Base-by-base conservation (phyloP, 2,797 vertebrate species). In the Propithecus perrieri region DNA sequence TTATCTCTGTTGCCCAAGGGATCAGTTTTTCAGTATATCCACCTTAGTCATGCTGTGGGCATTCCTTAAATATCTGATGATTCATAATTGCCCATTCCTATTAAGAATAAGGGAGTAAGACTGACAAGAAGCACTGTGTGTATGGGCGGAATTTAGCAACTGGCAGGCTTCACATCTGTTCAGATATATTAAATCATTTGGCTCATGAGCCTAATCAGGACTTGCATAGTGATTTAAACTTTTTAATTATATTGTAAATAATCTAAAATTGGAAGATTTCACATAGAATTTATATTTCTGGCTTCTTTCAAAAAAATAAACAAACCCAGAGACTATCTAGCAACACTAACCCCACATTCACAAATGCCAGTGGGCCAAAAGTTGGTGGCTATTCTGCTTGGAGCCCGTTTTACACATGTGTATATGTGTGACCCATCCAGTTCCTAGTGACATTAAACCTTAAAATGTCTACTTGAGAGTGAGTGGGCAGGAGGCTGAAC, bases 61-160 rank as follows among this genome's bases (percentile, higher is more conserved):
- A 79, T 63, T 92, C 71, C 46, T 89, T 69, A 95, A 93, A 86
- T 75, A 86, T 57, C 33, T 92, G 43, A 50, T 89, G 63, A 97
- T 28, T 95, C 65, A 75, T 24, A 92, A 48, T 41, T 95, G n/a
- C 59, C 63, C n/a, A 84, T 46, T 93, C 22, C 59, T 75, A 92
- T 75, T 96, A 86, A 89, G 84, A 35, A 81, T 57, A 78, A 83
- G 63, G 24, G 63, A 89, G 10, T 94, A 81, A 91, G 26, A 53
- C 63, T 78, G 48, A 72, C 28, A 67, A 85, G 33, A 91, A 85
- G 33, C 35, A 83, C 20, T 87, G 11, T 48, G 33, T 33, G 79
- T 35, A 22, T 72, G 57, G 14, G 30, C 46, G 7, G 71, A 94
- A 96, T 78, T 92, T 85, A 85, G 61, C 83, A 92, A 81, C 11